Evolutionary conservation across 2,888 invertebrate species (phyloP).

Genomic region (Linnaemya tessellans): DNA sequence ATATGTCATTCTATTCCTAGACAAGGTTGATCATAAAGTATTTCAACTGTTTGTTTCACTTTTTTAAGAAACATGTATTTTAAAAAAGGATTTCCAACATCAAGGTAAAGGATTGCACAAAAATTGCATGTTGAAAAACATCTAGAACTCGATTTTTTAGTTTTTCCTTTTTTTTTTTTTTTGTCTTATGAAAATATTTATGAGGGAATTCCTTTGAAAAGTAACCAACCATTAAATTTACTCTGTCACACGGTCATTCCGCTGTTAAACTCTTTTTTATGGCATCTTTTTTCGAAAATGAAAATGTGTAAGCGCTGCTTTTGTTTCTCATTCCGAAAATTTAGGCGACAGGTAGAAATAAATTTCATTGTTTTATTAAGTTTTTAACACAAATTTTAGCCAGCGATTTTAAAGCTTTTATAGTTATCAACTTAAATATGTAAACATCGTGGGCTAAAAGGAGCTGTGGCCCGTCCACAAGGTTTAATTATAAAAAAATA

Average conservation of each 20-base stretch:
- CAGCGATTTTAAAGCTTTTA: no score
- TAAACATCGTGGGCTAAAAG: no score
- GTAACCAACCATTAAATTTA: neutral
- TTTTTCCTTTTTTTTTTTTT: conserved; percentile 10
- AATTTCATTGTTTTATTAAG: no score
- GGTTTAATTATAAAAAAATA: no score
- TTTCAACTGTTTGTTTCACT: conserved; percentile 26
- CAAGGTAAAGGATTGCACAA: conserved; percentile 79
- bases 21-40: conserved; percentile 34
- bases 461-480: no score
- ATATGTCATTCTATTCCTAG: conserved; percentile 1
- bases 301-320: neutral
- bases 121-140: conserved; percentile 77
- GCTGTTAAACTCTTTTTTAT: conserved; percentile 68
- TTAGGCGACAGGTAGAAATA: conserved; percentile 40
- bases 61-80: conserved; percentile 22
- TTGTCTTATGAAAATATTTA: conserved; percentile 18
- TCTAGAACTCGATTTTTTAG: conserved; percentile 41
- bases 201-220: conserved; percentile 46
- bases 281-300: conserved; percentile 29
- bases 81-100: conserved; percentile 22
- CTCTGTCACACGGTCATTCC: neutral
- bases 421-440: no score
- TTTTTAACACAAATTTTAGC: no score
- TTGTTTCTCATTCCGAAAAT: neutral